Conservation (phyloP, 2,113 vertebrate genomes). For the Noturus placidus region DNA sequence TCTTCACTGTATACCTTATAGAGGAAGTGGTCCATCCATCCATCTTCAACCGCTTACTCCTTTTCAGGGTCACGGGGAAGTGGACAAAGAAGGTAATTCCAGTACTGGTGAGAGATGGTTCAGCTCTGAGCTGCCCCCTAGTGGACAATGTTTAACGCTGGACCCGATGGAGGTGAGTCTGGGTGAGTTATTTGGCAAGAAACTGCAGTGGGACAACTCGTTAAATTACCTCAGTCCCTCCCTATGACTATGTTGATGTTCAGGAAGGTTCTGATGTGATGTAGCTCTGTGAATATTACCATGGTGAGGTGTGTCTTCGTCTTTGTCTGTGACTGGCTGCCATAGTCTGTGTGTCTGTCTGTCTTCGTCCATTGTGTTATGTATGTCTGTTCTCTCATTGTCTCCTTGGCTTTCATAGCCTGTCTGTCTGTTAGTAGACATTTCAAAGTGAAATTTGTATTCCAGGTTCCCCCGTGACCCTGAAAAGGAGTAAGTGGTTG, state of each 20-base stretch:
- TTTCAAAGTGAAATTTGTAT: neutral
- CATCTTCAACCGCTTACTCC: too few species aligned
- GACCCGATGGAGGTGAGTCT: neutral
- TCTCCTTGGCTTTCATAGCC: neutral
- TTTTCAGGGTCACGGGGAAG: too few species aligned
- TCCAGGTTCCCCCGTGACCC: too few species aligned
- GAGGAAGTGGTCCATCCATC: neutral
- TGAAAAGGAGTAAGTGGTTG: too few species aligned
- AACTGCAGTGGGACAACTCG: neutral
- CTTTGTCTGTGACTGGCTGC: neutral
- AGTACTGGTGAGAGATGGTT: neutral
- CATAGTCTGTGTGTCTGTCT: neutral
- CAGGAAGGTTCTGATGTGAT: neutral
- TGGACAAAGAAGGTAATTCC: neutral
- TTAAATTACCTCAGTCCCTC: neutral
- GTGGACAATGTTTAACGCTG: neutral
- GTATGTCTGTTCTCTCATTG: neutral
- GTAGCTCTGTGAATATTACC: neutral
- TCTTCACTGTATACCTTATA: neutral
- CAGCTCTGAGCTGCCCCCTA: neutral
- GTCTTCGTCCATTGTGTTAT: neutral
- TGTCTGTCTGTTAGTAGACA: neutral
- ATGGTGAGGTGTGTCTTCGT: neutral
- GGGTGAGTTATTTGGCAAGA: neutral
- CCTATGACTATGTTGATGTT: neutral